Evolutionary conservation across 2,797 vertebrate genomes (phyloP), one percentile per base, ranked within the genome.

Genomic region (Chaetophractus vellerosus): DNA sequence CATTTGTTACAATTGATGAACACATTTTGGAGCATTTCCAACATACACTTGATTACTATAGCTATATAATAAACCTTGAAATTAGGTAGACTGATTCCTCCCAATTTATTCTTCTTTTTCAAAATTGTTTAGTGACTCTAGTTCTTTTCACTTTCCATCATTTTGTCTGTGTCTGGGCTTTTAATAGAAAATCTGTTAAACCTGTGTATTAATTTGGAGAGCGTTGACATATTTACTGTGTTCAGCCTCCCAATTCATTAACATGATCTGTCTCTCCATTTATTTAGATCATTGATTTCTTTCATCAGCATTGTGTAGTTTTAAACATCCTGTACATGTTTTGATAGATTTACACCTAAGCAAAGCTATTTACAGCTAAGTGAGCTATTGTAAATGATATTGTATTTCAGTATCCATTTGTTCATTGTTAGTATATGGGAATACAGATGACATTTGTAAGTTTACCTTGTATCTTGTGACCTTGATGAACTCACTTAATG

Each of bases 271-370:
- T 38, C 57, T 61, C 38, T 66, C 64, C n/a, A 68, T 33, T 61
- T 83, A 68, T 63, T 88, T 69, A 75, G 69, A 52, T 55, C 10
- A 10, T 74, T 69, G 31, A 59, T 89, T 64, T 94, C 36, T 94
- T 69, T 89, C 33, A 57, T 52, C 50, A 57, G 16, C 38, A 59
- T 15, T 48, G 2, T 69, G 10, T n/a, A 48, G 18, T 75, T 94
- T 85, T 81, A 69, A 61, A 72, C 36, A 41, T 92, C 15, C 16
- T 57, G 3, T 52, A 63, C 4, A 26, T 85, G 24, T 75, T 86
- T 90, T 86, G 9, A 76, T 89, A 87, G 28, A 68, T 74, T 72
- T 83, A 45, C 23, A 83, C 18, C 24, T 90, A 21, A 33, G 31
- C 59, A 84, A 45, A 52, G 12, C 50, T 52, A 55, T 55, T 55